phyloP scores from a whole-genome alignment of 2,113 vertebrate species.

The Formicarius rufipectus region DNA sequence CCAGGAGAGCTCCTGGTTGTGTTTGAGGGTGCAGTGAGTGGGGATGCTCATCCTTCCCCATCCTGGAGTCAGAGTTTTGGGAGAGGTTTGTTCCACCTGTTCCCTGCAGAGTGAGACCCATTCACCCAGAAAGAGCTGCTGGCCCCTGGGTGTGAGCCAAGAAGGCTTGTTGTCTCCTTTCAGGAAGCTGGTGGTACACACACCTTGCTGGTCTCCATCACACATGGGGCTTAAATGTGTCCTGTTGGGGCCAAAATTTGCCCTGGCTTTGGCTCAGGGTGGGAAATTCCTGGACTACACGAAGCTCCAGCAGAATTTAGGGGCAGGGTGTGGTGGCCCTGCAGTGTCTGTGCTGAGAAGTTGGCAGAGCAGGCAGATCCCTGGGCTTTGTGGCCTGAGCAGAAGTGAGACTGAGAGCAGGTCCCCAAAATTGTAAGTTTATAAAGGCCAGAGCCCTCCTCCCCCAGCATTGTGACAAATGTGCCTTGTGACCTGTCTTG shows the following conservation, averaged over 20 bases:
- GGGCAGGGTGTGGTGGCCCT: not conserved
- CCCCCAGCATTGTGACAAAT: not conserved
- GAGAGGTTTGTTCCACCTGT: not conserved
- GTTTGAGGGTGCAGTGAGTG: not conserved
- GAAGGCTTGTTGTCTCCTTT: not conserved
- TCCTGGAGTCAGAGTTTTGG: not conserved
- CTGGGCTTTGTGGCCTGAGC: not conserved
- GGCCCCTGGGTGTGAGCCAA: not conserved
- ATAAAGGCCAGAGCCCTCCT: not conserved
- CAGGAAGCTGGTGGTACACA: not conserved
- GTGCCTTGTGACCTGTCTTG: conserved; percentile 16
- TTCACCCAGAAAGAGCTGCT: not conserved
- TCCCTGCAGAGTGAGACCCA: not conserved
- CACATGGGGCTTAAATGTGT: not conserved
- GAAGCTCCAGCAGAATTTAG: not conserved
- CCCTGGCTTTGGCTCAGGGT: not conserved
- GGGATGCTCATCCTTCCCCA: not conserved
- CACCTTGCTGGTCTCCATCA: fast-evolving
- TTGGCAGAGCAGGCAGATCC: not conserved
- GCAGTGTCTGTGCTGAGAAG: not conserved
- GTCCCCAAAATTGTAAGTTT: not conserved
- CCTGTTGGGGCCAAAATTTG: not conserved
- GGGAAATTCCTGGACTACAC: not conserved
- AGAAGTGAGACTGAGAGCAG: not conserved
- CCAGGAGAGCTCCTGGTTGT: not conserved